Evolutionary conservation across 2,888 invertebrate genomes (phyloP).

Genomic region (Cabera pusaria): DNA sequence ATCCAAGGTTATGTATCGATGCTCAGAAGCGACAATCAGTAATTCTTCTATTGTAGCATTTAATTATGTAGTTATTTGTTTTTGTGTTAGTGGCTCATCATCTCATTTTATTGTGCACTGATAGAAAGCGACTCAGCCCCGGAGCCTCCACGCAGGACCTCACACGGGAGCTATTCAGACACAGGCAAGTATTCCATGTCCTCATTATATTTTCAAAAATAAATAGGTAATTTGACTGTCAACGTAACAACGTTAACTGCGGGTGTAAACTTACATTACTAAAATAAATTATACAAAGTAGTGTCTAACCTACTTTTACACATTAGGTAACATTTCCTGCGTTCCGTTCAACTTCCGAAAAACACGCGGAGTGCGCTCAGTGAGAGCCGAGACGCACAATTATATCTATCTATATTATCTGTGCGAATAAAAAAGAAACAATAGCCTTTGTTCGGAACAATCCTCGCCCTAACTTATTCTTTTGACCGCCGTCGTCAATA

Average conservation of each 20-base stretch:
- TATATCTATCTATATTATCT: slow-evolving; percentile 46
- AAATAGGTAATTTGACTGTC: background rate
- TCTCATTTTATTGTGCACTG: slow-evolving; percentile 65
- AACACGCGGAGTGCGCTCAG: slow-evolving; percentile 37
- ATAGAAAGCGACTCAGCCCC: slow-evolving; percentile 85
- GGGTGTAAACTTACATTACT: slow-evolving; percentile 4
- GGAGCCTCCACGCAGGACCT: slow-evolving; percentile 85
- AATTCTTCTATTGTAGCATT: slow-evolving; percentile 32
- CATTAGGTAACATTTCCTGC: slow-evolving; percentile 45
- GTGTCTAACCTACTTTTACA: slow-evolving; percentile 40
- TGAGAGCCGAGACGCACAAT: slow-evolving; percentile 50
- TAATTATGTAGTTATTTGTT: slow-evolving; percentile 39
- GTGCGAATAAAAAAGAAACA: slow-evolving; percentile 73
- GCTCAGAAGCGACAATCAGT: slow-evolving; percentile 29
- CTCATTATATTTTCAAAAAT: slow-evolving; percentile 7
- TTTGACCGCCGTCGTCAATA: slow-evolving; percentile 53
- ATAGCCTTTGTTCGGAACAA: slow-evolving; percentile 74
- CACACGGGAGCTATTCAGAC: slow-evolving; percentile 79
- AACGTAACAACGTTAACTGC: slow-evolving; percentile 6
- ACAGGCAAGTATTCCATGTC: slow-evolving; percentile 78
- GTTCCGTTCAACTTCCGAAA: slow-evolving; percentile 48
- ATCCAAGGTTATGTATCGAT: too few relatives aligned
- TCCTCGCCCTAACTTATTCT: slow-evolving; percentile 61
- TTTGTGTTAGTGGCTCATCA: slow-evolving; percentile 54
- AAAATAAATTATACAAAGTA: slow-evolving; percentile 17